phyloP scores from a whole-genome alignment of 1,140 invertebrate species.

The Sitobion miscanthi region DNA sequence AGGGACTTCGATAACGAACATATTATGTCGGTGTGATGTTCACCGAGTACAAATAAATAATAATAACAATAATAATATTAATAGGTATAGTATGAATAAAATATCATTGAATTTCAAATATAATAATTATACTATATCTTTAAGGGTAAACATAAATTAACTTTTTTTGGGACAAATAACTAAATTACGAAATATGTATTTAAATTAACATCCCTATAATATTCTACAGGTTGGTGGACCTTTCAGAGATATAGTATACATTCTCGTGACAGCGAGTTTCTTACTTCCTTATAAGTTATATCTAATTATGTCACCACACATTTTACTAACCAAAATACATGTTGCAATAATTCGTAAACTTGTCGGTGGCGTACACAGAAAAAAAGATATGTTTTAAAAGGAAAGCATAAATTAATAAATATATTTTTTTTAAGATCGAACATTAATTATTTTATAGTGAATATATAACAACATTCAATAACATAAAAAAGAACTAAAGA shows the following conservation, averaged over 20 bases:
- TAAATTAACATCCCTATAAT: too few species aligned
- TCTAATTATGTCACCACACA: background rate
- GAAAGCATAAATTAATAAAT: too few species aligned
- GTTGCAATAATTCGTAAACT: too few species aligned
- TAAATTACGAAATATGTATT: background rate
- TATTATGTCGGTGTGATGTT: too few species aligned
- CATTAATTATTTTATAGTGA: background rate
- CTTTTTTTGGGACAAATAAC: background rate
- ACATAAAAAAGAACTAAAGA: too few species aligned
- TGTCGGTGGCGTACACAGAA: too few species aligned
- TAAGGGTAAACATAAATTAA: background rate
- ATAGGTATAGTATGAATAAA: background rate
- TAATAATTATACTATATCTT: background rate
- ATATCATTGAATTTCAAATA: background rate
- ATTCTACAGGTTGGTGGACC: background rate
- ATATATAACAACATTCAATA: background rate
- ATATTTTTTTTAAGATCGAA: too few species aligned
- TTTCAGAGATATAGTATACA: background rate
- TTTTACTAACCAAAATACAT: background rate
- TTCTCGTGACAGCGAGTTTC: too few species aligned
- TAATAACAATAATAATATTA: too few species aligned
- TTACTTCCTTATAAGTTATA: background rate
- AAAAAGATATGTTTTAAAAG: too few species aligned
- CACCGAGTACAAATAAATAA: background rate
- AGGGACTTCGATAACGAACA: background rate